Percentiles rank a stretch among this genome's conserved stretches.
Evolutionary conservation across 2,113 vertebrate species (phyloP).

Genomic region (Gallinago undulata): DNA sequence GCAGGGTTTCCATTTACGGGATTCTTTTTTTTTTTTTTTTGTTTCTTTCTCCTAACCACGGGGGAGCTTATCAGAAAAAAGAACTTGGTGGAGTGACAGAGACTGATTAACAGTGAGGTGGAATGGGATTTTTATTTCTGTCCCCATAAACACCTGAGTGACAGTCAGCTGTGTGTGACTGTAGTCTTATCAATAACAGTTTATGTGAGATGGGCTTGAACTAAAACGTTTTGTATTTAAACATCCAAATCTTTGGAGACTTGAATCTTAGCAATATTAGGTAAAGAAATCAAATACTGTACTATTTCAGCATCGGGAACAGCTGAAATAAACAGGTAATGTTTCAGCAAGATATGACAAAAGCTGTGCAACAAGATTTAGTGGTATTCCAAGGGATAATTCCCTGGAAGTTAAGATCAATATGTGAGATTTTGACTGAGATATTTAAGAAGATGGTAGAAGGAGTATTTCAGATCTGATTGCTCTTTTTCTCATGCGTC

Average conservation of each 20-base stretch:
- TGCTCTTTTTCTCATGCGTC: not conserved
- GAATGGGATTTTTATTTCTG: constrained; percentile 48
- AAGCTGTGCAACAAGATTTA: not conserved
- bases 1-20: not conserved
- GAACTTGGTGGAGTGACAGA: constrained; percentile 28
- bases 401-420: not conserved
- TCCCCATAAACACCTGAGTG: constrained; percentile 28
- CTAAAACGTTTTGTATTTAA: constrained; percentile 4
- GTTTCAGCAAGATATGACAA: not conserved
- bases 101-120: constrained; percentile 30
- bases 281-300: not conserved
- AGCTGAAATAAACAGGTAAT: not conserved
- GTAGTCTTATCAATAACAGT: constrained; percentile 28
- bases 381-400: not conserved
- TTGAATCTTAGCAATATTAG: not conserved
- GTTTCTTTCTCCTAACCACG: not conserved
- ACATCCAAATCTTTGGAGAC: not conserved
- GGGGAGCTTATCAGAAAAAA: not conserved
- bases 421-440: not conserved
- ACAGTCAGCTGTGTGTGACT: not conserved
- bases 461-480: not conserved
- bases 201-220: not conserved
- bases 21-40: not conserved
- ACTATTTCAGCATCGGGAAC: not conserved
- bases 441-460: not conserved